Evolutionary conservation across 2,113 vertebrate species (phyloP), one percentile per base, ranked within the genome.

Genomic region (Eulemur rufifrons): DNA sequence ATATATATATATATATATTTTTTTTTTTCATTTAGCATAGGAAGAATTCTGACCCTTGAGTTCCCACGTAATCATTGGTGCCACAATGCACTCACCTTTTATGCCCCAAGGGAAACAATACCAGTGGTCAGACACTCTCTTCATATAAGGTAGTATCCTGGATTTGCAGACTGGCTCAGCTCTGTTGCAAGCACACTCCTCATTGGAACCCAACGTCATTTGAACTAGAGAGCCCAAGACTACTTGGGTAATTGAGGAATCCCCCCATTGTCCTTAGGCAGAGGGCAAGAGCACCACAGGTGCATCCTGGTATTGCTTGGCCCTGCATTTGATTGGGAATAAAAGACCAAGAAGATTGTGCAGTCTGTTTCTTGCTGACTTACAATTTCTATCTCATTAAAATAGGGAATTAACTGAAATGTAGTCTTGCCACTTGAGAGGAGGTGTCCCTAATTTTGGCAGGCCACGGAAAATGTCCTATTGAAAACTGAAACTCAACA

Each of bases 401-500:
- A 97, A 94, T 84, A 90, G 66, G 78, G 94, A 95, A 95, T 97
- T 88, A 96, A 96, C 74, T 87, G 74, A 96, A 94, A 92, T 82
- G 73, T 32, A 23, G 42, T 63, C 56, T 94, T 80, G 77, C 66
- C 82, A 71, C 85, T 82, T 56, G 93, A 96, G 78, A 96, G 71
- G 59, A 92, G 88, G 27, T 80, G 63, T 88, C 91, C 61, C 59
- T 94, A 89, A 89, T 66, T 96, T 92, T 95, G 92, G 50, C 88
- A 96, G 88, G 45, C 83, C 42, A 29, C 86, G 73, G 91, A 94
- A 94, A 73, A 91, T 94, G 82, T 96, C 66, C 85, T 78, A 6
- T 39, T 90, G 71, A 91, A 96, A 98, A 94, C 74, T 63, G 74
- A 82, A 96, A 74, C 89, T 83, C 61, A 92, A 76, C 17, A 50